Base-by-base conservation (phyloP, 1,140 invertebrate species). In the Scaptomyza hsui region DNA sequence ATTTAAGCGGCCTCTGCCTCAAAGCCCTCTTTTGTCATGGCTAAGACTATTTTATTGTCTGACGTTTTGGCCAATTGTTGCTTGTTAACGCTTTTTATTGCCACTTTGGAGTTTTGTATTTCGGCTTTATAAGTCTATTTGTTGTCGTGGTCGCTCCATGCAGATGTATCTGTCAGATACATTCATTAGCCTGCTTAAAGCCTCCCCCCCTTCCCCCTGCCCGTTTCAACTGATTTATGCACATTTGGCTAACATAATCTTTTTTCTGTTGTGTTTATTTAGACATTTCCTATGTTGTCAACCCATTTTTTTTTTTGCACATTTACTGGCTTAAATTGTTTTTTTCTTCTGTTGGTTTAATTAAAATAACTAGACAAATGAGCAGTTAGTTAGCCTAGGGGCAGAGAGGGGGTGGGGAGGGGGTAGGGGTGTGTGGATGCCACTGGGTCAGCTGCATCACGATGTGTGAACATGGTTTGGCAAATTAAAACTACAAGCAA, bases 61-160 rank as follows among this genome's bases (percentile, higher is more conserved):
- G 52, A 45, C 52, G 45, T 65, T 75, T 69, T 75, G 77, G 77
- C 60, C 77, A 77, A 86, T 76, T 83, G 78, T 79, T 72, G 57
- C 81, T 81, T 85, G 80, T 85, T 85, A 86, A 81, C 73, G 80
- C 77, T 85, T 86, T 85, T 85, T 85, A 86, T 86, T 65, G 77
- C 63, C 77, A 39, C 56, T 59, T 75, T 75, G 68, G 79, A 42
- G 56, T 62, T 72, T 68, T 61, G 19, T 6, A 4, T 39, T 47
- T 21, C 68, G n/a, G 47, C 60, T 67, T 72, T 72, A 72, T 72
- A 72, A 72, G 69, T 74, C 73, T 77, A 85, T 85, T 85, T 86
- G 80, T 85, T 77, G 64, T 85, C 77, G 64, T 65, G 45, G 56
- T 15, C 49, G 61, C 75, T 79, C 70, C 35, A 83, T 86, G 80